phyloP scores from a whole-genome alignment of 2,113 vertebrate species.

The Ramphastos sulfuratus region DNA sequence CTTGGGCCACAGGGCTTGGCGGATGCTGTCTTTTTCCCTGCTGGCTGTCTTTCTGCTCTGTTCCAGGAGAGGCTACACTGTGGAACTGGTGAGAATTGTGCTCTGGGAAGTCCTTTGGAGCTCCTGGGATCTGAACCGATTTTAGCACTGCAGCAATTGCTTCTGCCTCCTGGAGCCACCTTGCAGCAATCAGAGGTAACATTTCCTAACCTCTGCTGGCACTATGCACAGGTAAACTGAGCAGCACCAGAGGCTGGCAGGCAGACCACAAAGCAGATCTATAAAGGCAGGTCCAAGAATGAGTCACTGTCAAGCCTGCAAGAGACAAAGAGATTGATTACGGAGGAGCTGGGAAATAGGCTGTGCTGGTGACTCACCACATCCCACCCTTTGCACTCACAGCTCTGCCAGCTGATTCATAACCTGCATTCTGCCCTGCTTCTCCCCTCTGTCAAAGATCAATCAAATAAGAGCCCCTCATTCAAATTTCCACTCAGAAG shows the following conservation, averaged over 20 bases:
- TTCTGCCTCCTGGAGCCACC: neutral
- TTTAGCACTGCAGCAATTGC: neutral
- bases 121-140: neutral
- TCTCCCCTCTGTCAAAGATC: slow-evolving; percentile 1
- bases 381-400: slow-evolving; percentile 66
- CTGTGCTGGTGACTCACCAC: slow-evolving; percentile 66
- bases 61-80: neutral
- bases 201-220: slow-evolving; percentile 20
- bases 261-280: neutral
- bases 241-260: slow-evolving; percentile 6
- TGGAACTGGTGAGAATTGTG: neutral
- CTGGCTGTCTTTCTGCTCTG: neutral
- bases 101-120: neutral
- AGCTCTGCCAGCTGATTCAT: slow-evolving; percentile 72
- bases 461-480: slow-evolving; percentile 43
- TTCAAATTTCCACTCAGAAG: neutral
- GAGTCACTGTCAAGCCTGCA: slow-evolving; percentile 66
- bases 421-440: slow-evolving; percentile 51
- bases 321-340: slow-evolving; percentile 70
- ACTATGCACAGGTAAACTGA: neutral
- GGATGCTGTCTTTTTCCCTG: neutral
- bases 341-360: slow-evolving; percentile 66
- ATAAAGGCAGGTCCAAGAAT: slow-evolving; percentile 64
- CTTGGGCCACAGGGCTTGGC: neutral
- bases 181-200: neutral